Base-by-base conservation (phyloP, 2,797 vertebrate species). In the Orestias chungarensis region DNA sequence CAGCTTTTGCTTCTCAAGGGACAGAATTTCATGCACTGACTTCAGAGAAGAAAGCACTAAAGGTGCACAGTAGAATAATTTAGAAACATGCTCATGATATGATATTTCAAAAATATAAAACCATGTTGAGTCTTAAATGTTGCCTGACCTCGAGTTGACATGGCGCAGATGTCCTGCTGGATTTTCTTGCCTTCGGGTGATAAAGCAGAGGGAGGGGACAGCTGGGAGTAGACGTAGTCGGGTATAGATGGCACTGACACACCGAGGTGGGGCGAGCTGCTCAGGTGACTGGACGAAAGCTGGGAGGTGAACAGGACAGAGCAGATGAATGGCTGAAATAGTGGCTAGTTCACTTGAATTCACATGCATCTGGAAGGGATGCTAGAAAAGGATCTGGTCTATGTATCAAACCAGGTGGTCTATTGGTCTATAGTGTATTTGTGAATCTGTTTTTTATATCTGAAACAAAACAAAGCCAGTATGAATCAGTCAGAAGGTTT, bases 191-290 rank as follows among this genome's bases (percentile, higher is more conserved):
- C 94, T 93, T 89, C 94, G 0, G 87, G 92, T 7, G 83, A 94
- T 65, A 84, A 90, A 86, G 64, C 82, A 47, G 8, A 87, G 82
- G 91, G 83, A 65, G 91, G 93, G 84, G 93, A 80, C 74, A 93
- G 75, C 84, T 96, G 94, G 0, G 94, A 88, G 80, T 94, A 94
- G 81, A 97, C 91, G 76, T 95, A 96, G 44, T 97, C 96, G 0
- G 96, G 97, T 49, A 98, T 95, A 69, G 96, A 97, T 71, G 97
- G 95, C 47, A 96, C 95, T 0, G 97, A 97, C 38, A 95, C 86
- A 0, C 95, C 96, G 46, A 96, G 82, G 64, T 93, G 91, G 55
- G 92, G 71, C 0, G 95, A 88, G 82, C 73, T 89, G 75, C 70
- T 86, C 84, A 95, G 81, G 55, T 94, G 94, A 78, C 91, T 93